Percentiles rank a stretch among this genome's conserved stretches.
Evolutionary conservation across 2,113 vertebrate genomes (phyloP).

Genomic region (Taurulus bubalis): DNA sequence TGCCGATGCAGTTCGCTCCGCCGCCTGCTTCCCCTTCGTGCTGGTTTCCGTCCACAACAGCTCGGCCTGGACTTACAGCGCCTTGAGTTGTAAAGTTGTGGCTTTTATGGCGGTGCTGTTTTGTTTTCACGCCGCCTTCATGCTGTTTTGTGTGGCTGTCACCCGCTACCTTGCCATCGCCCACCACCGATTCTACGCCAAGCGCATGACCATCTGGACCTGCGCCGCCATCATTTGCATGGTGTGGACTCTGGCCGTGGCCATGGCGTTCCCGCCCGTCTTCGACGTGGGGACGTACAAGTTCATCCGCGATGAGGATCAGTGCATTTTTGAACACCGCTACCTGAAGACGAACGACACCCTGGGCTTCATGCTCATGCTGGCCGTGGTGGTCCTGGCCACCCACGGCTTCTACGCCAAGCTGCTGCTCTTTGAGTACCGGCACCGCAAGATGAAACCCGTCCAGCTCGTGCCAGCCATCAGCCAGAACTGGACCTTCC

Average conservation of each 20-base stretch:
- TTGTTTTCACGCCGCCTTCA: conserved; percentile 95
- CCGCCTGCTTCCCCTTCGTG: conserved; percentile 94
- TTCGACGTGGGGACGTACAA: conserved; percentile 95
- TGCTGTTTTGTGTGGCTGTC: conserved; percentile 95
- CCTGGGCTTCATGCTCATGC: conserved; percentile 96
- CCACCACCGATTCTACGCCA: conserved; percentile 95
- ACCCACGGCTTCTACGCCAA: conserved; percentile 95
- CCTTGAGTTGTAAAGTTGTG: conserved; percentile 94
- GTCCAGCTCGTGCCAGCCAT: conserved; percentile 95
- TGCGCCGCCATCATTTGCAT: conserved; percentile 93
- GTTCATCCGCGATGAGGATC: conserved; percentile 94
- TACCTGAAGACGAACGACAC: conserved; percentile 97
- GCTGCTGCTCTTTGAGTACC: conserved; percentile 93
- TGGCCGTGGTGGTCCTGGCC: conserved; percentile 92
- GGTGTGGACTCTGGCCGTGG: conserved; percentile 95
- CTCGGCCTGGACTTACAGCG: conserved; percentile 93
- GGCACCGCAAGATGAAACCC: conserved; percentile 96
- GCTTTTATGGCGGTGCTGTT: conserved; percentile 96
- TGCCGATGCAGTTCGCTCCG: conserved; percentile 92
- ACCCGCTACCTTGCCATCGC: conserved; percentile 96
- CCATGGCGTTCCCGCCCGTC: conserved; percentile 95
- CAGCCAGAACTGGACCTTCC: conserved; percentile 97
- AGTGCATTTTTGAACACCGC: conserved; percentile 96
- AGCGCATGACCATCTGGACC: conserved; percentile 96
- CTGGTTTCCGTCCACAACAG: conserved; percentile 92